A percentile compares a stretch with the other conserved stretches of the same genome.
Evolutionary conservation across 2,113 vertebrate genomes (phyloP).

Genomic region (Mustela lutreola): DNA sequence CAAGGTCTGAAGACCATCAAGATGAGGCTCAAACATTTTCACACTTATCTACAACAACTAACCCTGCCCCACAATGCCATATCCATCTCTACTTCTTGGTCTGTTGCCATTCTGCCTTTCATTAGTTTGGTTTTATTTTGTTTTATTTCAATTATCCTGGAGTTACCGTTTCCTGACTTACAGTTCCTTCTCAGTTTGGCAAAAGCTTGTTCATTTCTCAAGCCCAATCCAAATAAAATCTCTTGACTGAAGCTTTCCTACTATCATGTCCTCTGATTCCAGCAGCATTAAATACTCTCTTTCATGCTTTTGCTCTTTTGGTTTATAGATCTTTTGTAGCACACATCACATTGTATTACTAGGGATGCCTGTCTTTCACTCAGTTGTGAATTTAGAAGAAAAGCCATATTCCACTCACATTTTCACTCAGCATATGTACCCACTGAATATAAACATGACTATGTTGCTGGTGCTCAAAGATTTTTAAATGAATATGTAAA

Average conservation of each 20-base stretch:
- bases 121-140: background rate
- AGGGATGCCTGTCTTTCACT: background rate
- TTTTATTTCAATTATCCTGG: background rate
- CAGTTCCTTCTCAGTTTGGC: background rate
- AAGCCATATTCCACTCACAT: background rate
- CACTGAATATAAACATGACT: background rate
- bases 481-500: conserved; percentile 8
- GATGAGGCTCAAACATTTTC: background rate
- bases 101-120: background rate
- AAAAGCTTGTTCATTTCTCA: background rate
- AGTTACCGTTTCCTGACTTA: background rate
- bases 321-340: background rate
- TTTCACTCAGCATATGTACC: background rate
- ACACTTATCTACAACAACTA: background rate
- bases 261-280: background rate
- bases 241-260: background rate
- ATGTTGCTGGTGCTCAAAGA: background rate
- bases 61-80: too few relatives aligned
- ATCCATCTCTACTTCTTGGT: background rate
- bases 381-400: background rate
- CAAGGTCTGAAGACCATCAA: background rate
- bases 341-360: background rate
- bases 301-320: background rate
- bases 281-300: background rate
- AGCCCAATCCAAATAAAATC: background rate